Conservation (phyloP, 2,888 invertebrate species). For the Branchinecta sandiegonensis region DNA sequence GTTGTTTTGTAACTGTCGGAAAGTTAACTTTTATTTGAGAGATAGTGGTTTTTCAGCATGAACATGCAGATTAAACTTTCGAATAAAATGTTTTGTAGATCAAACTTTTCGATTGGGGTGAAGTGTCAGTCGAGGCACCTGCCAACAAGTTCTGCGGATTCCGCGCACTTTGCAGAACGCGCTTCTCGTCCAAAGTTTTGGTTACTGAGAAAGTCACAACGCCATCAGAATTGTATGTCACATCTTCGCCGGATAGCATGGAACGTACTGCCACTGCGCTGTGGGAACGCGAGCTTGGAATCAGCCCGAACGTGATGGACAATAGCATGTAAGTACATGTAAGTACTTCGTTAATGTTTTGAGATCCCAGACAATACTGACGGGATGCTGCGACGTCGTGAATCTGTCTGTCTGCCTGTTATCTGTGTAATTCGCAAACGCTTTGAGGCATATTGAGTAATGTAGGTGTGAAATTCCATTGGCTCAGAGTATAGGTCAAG, state of each 20-base stretch:
- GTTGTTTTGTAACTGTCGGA: too few species aligned
- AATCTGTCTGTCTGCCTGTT: too few species aligned
- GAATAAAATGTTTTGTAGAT: not conserved
- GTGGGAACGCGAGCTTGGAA: not conserved
- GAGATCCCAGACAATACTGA: too few species aligned
- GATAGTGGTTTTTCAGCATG: too few species aligned
- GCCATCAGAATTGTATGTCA: not conserved
- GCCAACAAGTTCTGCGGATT: constrained; percentile 18
- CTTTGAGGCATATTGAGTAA: too few species aligned
- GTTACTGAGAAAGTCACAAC: not conserved
- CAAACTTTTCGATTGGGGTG: constrained; percentile 17
- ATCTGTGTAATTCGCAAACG: too few species aligned
- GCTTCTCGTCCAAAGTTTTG: not conserved
- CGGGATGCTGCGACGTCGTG: too few species aligned
- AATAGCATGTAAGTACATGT: not conserved
- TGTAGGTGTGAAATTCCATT: too few species aligned
- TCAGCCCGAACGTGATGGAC: not conserved
- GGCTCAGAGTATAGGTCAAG: too few species aligned
- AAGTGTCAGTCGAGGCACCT: not conserved
- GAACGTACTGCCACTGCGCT: not conserved
- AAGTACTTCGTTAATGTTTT: too few species aligned
- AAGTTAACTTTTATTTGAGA: too few species aligned
- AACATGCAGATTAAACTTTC: too few species aligned
- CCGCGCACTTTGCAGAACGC: constrained; percentile 14
- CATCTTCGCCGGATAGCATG: not conserved